Percentiles rank a stretch among this genome's conserved stretches.
Conservation (phyloP, 2,888 invertebrate genomes). For the Agrotis exclamationis region DNA sequence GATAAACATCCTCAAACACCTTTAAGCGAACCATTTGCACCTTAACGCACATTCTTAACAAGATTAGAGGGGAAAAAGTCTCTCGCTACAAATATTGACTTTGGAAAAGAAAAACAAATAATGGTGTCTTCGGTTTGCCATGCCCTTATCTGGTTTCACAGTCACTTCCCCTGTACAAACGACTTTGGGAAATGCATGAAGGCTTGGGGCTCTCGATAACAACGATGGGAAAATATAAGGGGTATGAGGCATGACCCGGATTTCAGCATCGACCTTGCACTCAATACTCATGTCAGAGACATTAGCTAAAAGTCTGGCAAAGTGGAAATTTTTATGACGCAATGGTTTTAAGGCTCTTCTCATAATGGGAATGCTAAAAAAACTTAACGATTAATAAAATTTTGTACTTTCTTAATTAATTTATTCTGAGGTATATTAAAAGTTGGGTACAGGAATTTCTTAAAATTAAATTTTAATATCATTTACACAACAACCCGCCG, state of each 20-base stretch:
- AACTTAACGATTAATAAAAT: conserved; percentile 44
- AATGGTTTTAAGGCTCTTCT: conserved; percentile 30
- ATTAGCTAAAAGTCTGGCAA: conserved; percentile 35
- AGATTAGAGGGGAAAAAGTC: conserved; percentile 33
- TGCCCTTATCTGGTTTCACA: conserved; percentile 55
- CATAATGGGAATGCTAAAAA: conserved; percentile 28
- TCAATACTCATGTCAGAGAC: conserved; percentile 24
- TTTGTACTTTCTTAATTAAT: conserved; percentile 14
- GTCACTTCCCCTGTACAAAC: conserved; percentile 50
- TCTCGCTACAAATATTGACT: conserved; percentile 39
- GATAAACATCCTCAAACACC: conserved; percentile 51
- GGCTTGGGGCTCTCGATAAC: conserved; percentile 52
- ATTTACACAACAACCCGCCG: no score
- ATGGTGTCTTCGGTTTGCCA: conserved; percentile 32
- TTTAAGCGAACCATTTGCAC: conserved; percentile 43
- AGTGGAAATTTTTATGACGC: conserved; percentile 31
- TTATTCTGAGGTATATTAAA: conserved; percentile 27
- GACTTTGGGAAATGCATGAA: conserved; percentile 40
- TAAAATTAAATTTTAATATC: not conserved
- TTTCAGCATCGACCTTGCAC: conserved; percentile 23
- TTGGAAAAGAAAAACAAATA: conserved; percentile 56
- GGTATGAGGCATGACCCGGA: conserved; percentile 28
- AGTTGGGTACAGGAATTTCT: conserved; percentile 1
- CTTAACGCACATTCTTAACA: conserved; percentile 48
- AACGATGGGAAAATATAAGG: conserved; percentile 33